Evolutionary conservation across 2,888 invertebrate species (phyloP), one percentile per base, ranked within the genome.

Genomic region (Diarsia dahlii): DNA sequence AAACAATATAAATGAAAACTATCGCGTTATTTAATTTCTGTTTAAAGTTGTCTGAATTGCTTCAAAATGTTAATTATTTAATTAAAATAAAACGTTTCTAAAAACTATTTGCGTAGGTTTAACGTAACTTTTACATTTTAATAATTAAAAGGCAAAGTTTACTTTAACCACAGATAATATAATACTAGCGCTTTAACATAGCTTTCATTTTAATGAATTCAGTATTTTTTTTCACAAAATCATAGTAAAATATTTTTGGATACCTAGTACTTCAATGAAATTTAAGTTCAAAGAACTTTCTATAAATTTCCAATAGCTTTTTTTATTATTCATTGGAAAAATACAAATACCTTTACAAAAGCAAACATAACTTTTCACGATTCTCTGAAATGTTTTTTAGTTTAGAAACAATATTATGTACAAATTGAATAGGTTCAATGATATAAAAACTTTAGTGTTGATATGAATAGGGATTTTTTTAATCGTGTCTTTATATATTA

Each of bases 141-240:
- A 52, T 76, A 80, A 76, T 76, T 60, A 68, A 71, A 71, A 68
- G 48, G 12, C 15, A 65, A 65, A 64, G 64, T 71, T 65, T 60
- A 60, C n/a, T n/a, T n/a, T n/a, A n/a, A n/a, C n/a, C n/a, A n/a
- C n/a, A n/a, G n/a, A n/a, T n/a, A n/a, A n/a, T n/a, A n/a, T n/a
- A n/a, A n/a, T n/a, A n/a, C n/a, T n/a, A n/a, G n/a, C n/a, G n/a
- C 12, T 50, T 65, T 8, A 71, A 56, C 65, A 69, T 65, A 65
- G 68, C 60, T 76, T 69, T 56, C 6, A 56, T 72, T 80, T 71
- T 68, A 54, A 60, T 71, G 12, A 65, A 68, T 34, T 68, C 54
- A 48, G 58, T 58, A 9, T 20, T n/a, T 68, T 66, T 66, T 45
- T 70, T 34, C 62, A 23, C 15, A 18, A 64, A 73, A 28, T 66